These are phyloP conservation scores for Sminthurinus aureus DNA, from an alignment of 2,888 invertebrate genomes.

Conservation along the genomic window DNA sequence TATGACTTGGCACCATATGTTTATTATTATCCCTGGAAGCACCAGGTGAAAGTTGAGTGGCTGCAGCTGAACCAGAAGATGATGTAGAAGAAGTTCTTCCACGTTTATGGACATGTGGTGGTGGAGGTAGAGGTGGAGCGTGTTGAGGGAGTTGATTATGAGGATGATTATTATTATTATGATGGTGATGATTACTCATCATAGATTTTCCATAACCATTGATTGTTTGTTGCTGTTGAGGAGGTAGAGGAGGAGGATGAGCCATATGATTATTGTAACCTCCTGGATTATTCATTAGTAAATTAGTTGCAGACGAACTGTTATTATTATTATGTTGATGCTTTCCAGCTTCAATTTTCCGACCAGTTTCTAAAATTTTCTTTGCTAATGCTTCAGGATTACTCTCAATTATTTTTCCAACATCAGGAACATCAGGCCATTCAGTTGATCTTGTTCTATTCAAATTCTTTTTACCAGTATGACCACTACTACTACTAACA, in stretches of 20 bases:
- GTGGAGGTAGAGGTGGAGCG: background rate
- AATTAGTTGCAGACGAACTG: background rate
- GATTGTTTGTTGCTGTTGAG: constrained; percentile 10
- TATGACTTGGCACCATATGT: background rate
- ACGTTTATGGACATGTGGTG: background rate
- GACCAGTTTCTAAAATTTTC: constrained; percentile 87
- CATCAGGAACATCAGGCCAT: constrained; percentile 90
- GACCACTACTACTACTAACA: background rate
- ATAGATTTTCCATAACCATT: background rate
- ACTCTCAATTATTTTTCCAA: constrained; percentile 89
- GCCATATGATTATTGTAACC: constrained; percentile 11
- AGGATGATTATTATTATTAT: background rate
- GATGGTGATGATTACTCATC: background rate
- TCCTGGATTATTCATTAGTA: background rate
- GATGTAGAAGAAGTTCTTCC: constrained; percentile 41
- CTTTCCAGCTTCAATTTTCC: constrained; percentile 87
- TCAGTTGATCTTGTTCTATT: constrained; percentile 80
- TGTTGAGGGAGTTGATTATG: background rate
- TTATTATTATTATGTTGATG: background rate
- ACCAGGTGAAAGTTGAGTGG: constrained; percentile 54
- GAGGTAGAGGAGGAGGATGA: constrained; percentile 8
- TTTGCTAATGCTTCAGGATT: constrained; percentile 89
- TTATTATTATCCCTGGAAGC: background rate
- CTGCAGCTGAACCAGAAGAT: constrained; percentile 32
- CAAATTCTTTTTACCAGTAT: constrained; percentile 51